A percentile compares a stretch with the other conserved stretches of the same genome.
Conservation (phyloP, 2,113 vertebrate genomes). For the Rafetus swinhoei region DNA sequence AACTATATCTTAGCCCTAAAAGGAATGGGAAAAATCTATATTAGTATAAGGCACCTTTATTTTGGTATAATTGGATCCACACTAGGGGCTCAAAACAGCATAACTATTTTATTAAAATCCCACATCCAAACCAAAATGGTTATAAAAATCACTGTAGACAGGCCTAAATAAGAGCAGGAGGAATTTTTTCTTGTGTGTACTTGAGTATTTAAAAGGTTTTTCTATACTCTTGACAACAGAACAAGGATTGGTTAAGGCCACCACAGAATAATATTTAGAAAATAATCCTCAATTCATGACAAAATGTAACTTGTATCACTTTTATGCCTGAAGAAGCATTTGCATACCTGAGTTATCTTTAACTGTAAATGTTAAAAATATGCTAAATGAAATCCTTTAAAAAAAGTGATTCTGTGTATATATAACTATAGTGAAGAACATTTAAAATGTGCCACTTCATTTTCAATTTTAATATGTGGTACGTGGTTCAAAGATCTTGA, state of each 20-base stretch:
- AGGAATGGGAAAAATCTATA: not conserved
- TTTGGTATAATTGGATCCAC: not conserved
- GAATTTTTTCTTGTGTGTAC: not conserved
- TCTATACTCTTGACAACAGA: not conserved
- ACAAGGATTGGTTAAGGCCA: not conserved
- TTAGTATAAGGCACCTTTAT: not conserved
- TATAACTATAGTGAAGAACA: not conserved
- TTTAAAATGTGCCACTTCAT: not conserved
- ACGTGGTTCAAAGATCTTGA: too few species aligned
- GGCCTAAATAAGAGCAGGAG: not conserved
- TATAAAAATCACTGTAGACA: not conserved
- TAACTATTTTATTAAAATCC: not conserved
- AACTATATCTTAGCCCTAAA: not conserved
- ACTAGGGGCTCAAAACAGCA: not conserved
- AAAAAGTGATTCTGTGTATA: not conserved
- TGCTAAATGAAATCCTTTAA: accelerated
- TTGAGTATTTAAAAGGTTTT: not conserved
- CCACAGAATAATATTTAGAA: not conserved
- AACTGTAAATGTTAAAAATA: not conserved
- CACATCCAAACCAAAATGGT: not conserved
- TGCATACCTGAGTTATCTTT: not conserved
- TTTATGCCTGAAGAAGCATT: not conserved
- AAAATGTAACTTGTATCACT: not conserved
- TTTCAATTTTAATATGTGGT: not conserved
- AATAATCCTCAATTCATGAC: not conserved